phyloP scores from a whole-genome alignment of 1,140 invertebrate species.

The Euschistus heros region DNA sequence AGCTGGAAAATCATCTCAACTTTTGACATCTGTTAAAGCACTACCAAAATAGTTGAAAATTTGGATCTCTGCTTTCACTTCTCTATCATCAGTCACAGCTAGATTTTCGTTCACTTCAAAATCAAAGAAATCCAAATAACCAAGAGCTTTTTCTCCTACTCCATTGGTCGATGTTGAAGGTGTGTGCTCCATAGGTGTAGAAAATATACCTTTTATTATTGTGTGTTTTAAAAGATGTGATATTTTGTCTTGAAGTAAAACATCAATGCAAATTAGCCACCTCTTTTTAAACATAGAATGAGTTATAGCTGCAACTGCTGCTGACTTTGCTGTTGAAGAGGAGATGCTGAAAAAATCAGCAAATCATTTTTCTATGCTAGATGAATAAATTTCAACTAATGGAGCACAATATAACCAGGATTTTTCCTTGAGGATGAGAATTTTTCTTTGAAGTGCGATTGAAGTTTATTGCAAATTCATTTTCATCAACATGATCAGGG shows the following conservation, averaged over 20 bases:
- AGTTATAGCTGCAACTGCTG: too few species aligned
- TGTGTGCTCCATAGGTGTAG: neutral
- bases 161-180: neutral
- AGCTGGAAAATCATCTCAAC: too few species aligned
- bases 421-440: too few species aligned
- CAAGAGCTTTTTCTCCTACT: neutral
- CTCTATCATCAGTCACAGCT: neutral
- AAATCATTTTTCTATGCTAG: too few species aligned
- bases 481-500: too few species aligned
- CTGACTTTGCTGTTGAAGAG: too few species aligned
- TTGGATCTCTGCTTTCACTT: neutral
- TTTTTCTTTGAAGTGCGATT: too few species aligned
- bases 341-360: too few species aligned
- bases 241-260: conserved; percentile 2
- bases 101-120: neutral
- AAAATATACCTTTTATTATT: neutral
- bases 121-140: neutral
- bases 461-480: too few species aligned
- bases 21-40: neutral
- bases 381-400: too few species aligned
- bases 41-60: neutral
- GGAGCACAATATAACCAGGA: too few species aligned
- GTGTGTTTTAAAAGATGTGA: neutral
- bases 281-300: too few species aligned
- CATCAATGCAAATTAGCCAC: conserved; percentile 6